Evolutionary conservation across 2,797 vertebrate species (phyloP).

Genomic region (Micropoecilia bifurca): DNA sequence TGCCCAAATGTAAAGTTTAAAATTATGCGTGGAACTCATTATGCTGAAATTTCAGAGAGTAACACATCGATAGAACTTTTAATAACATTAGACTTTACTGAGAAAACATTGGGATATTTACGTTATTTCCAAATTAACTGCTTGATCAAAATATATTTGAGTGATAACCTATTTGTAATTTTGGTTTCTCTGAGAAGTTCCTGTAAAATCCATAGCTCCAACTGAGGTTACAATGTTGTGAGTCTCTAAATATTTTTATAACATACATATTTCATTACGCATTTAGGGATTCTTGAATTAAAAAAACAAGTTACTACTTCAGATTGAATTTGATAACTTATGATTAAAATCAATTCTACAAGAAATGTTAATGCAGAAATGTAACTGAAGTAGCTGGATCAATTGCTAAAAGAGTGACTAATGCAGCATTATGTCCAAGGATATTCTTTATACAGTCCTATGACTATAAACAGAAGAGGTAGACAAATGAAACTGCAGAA

Average conservation of each 20-base stretch:
- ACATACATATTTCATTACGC: not conserved
- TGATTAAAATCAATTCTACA: not conserved
- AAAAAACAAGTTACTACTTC: not conserved
- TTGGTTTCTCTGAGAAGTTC: not conserved
- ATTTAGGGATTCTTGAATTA: not conserved
- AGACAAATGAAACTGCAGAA: slow-evolving; percentile 12
- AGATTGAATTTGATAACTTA: not conserved
- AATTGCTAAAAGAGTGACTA: not conserved
- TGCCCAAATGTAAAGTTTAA: not conserved
- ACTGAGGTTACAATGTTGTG: not conserved
- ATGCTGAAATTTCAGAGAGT: not conserved
- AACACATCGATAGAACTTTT: not conserved
- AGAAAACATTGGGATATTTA: too few species aligned
- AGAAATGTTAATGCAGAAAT: not conserved
- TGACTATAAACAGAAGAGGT: slow-evolving; percentile 20
- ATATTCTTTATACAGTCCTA: slow-evolving; percentile 10
- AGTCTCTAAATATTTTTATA: not conserved
- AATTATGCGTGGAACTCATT: not conserved
- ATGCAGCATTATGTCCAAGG: slow-evolving; percentile 12
- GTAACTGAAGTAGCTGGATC: not conserved
- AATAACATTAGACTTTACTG: not conserved
- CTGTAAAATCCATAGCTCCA: not conserved
- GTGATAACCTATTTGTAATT: not conserved
- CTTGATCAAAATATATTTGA: not conserved
- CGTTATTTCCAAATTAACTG: not conserved